Evolutionary conservation across 1,140 invertebrate species (phyloP).

Genomic region (Ctenoplectra terminalis): DNA sequence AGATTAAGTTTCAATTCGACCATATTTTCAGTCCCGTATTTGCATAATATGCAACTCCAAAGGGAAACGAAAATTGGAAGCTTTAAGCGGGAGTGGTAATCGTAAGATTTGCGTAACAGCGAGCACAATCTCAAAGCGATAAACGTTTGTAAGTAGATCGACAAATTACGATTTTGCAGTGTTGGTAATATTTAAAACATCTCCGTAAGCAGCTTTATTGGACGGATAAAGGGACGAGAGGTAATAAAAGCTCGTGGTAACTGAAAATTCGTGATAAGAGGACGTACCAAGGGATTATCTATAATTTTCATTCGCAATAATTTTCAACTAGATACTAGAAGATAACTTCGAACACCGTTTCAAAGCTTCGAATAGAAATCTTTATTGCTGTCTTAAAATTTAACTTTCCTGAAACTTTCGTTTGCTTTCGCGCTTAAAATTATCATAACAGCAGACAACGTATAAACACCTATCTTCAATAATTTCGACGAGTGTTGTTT

Average conservation of each 20-base stretch:
- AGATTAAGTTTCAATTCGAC: slow-evolving; percentile 1
- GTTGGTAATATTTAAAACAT: not conserved
- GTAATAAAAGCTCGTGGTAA: slow-evolving; percentile 12
- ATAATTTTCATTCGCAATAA: not conserved
- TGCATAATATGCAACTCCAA: slow-evolving; percentile 21
- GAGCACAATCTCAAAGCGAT: not conserved
- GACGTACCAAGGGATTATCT: not conserved
- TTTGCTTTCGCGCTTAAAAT: not conserved
- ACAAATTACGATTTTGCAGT: not conserved
- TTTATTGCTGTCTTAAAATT: not conserved
- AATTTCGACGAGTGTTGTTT: not conserved
- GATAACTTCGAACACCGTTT: not conserved
- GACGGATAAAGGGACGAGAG: not conserved
- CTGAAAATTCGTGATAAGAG: slow-evolving; percentile 15
- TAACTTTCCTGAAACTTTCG: not conserved
- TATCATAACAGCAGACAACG: not conserved
- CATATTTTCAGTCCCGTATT: not conserved
- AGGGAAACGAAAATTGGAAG: not conserved
- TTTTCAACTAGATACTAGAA: not conserved
- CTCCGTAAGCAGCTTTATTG: too few species aligned
- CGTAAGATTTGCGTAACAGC: not conserved
- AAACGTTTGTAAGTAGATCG: not conserved
- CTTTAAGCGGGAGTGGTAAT: not conserved
- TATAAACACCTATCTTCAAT: slow-evolving; percentile 22
- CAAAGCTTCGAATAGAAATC: not conserved